These are phyloP conservation scores for Lithophane semibrunnea DNA, from an alignment of 2,888 invertebrate genomes.

Conservation along the genomic window DNA sequence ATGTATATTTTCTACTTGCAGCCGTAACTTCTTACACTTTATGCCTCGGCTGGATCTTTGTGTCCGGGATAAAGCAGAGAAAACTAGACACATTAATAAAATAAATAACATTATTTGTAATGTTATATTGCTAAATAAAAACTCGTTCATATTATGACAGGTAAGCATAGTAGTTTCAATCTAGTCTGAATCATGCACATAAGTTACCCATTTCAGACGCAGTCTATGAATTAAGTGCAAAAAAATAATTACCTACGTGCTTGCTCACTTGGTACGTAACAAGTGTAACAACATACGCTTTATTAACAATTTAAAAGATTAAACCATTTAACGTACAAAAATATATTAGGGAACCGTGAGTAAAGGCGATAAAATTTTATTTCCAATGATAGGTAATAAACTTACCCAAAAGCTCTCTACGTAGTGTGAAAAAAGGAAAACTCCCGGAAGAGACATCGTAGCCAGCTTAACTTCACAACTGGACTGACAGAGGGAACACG, in stretches of 20 bases:
- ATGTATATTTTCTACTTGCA: slow-evolving; percentile 79
- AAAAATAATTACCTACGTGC: slow-evolving; percentile 62
- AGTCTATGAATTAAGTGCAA: slow-evolving; percentile 60
- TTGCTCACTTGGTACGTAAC: slow-evolving; percentile 39
- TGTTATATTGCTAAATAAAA: slow-evolving; percentile 31
- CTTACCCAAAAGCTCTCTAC: slow-evolving; percentile 89
- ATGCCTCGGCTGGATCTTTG: slow-evolving; percentile 72
- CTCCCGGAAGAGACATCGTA: slow-evolving; percentile 87
- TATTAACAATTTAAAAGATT: slow-evolving; percentile 55
- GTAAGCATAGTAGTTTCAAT: slow-evolving; percentile 49
- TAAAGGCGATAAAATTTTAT: slow-evolving; percentile 21
- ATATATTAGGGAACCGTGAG: slow-evolving; percentile 24
- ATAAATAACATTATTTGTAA: slow-evolving; percentile 50
- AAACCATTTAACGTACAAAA: slow-evolving; percentile 33
- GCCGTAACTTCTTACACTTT: slow-evolving; percentile 75
- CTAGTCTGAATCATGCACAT: slow-evolving; percentile 38
- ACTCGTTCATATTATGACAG: slow-evolving; percentile 44
- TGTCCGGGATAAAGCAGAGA: slow-evolving; percentile 66
- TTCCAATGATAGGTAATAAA: slow-evolving; percentile 61
- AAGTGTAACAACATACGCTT: slow-evolving; percentile 19
- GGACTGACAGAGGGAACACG: slow-evolving; percentile 81
- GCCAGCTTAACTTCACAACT: slow-evolving; percentile 78
- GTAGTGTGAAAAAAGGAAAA: slow-evolving; percentile 86
- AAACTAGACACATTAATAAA: slow-evolving; percentile 58
- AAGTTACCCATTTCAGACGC: slow-evolving; percentile 54